These are phyloP conservation scores for Lomographa bimaculata DNA, from an alignment of 2,888 invertebrate genomes.

Conservation along the genomic window DNA sequence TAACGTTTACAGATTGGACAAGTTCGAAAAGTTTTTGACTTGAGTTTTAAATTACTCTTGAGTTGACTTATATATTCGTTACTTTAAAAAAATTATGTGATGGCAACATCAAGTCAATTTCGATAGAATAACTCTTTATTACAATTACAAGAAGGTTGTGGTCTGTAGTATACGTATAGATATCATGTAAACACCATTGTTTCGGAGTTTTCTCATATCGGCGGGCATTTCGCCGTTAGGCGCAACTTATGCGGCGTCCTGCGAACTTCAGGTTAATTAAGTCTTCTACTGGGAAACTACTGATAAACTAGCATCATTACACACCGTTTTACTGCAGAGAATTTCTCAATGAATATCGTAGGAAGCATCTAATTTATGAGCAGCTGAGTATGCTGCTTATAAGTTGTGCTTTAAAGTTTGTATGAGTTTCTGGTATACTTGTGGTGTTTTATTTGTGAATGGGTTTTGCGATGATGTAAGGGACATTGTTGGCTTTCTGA, in stretches of 20 bases:
- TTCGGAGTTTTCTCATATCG: conserved; percentile 70
- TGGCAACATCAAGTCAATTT: too few species aligned
- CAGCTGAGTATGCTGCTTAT: conserved; percentile 2
- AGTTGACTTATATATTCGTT: too few species aligned
- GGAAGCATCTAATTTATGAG: conserved; percentile 24
- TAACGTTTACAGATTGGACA: too few species aligned
- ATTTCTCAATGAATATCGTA: conserved; percentile 28
- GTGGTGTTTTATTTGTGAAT: too few species aligned
- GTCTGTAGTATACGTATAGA: conserved; percentile 39
- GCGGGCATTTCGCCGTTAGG: conserved; percentile 25
- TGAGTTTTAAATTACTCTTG: too few species aligned
- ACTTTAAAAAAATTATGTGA: too few species aligned
- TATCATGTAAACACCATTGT: conserved; percentile 52
- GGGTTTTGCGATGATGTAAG: too few species aligned
- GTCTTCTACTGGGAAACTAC: conserved; percentile 53
- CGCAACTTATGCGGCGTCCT: conserved; percentile 50
- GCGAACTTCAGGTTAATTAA: conserved; percentile 73
- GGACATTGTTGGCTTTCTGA: too few species aligned
- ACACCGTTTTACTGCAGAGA: conserved; percentile 39
- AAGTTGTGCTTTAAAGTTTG: conserved; percentile 1
- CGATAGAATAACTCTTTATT: conserved; percentile 56
- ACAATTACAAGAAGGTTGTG: conserved; percentile 54
- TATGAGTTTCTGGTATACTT: not conserved
- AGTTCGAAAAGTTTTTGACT: too few species aligned
- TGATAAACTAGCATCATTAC: conserved; percentile 60